A percentile compares a stretch with the other conserved stretches of the same genome.
Conservation (phyloP, 2,888 invertebrate genomes). For the Zygothrica quintamaculata region DNA sequence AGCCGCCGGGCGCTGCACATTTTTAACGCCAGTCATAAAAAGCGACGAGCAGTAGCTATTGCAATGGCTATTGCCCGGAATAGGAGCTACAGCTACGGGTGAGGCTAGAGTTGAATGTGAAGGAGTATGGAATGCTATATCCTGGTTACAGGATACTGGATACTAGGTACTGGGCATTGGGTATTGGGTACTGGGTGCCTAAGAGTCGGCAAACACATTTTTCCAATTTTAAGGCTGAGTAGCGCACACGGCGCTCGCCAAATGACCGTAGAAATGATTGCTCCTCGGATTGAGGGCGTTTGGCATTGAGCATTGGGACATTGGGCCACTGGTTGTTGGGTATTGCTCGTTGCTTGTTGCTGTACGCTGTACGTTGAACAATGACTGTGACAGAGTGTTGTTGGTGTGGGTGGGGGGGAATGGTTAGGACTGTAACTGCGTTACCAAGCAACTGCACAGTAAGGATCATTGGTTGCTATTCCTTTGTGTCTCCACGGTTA, state of each 20-base stretch:
- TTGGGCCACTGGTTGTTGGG: too few relatives aligned
- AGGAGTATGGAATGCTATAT: too few relatives aligned
- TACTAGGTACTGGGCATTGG: background rate
- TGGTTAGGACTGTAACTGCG: slow-evolving; percentile 37
- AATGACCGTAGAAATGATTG: slow-evolving; percentile 78
- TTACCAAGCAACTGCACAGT: slow-evolving; percentile 60
- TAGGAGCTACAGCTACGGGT: slow-evolving; percentile 16
- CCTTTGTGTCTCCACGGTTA: slow-evolving; percentile 16
- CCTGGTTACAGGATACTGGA: background rate
- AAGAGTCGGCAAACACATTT: slow-evolving; percentile 57
- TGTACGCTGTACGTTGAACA: too few relatives aligned
- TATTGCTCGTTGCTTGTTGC: too few relatives aligned
- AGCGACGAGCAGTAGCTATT: slow-evolving; percentile 65
- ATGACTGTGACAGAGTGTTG: too few relatives aligned
- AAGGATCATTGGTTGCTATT: slow-evolving; percentile 62
- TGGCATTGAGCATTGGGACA: slow-evolving; percentile 2
- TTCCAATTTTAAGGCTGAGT: slow-evolving; percentile 81
- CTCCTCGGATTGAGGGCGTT: slow-evolving; percentile 50
- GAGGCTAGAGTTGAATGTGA: slow-evolving; percentile 4
- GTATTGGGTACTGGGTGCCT: slow-evolving; percentile 1
- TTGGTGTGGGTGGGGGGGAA: slow-evolving; percentile 2
- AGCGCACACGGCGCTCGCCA: slow-evolving; percentile 69
- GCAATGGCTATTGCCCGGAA: too few relatives aligned
- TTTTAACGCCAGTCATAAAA: slow-evolving; percentile 78
- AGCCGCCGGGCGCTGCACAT: slow-evolving; percentile 74